Conservation (phyloP, 1,140 invertebrate species). For the Asobara japonica region DNA sequence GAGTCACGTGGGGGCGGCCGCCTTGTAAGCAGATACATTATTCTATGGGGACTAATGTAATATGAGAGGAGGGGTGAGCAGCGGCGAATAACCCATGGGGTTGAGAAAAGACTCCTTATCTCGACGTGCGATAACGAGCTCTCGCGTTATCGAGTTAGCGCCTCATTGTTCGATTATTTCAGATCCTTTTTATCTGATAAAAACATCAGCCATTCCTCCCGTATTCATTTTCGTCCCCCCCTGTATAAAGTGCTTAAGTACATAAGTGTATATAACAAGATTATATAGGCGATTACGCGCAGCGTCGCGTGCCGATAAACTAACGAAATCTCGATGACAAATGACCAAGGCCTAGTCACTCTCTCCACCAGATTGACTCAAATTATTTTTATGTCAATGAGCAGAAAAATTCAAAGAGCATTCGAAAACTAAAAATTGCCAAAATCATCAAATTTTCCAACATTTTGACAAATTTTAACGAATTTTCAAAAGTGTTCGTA, state of each 20-base stretch:
- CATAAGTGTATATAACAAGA: conserved; percentile 15
- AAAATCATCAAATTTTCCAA: too few relatives aligned
- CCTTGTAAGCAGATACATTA: conserved; percentile 60
- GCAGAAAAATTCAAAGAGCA: not conserved
- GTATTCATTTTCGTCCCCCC: not conserved
- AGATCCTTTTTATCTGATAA: conserved; percentile 49
- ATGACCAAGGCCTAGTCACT: conserved; percentile 54
- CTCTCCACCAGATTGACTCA: conserved; percentile 44
- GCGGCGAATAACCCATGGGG: conserved; percentile 24
- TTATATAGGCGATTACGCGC: conserved; percentile 28
- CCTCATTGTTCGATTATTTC: conserved; percentile 65
- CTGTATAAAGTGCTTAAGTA: conserved; percentile 10
- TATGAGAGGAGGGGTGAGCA: conserved; percentile 51
- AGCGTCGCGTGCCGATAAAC: conserved; percentile 46
- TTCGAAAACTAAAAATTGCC: too few relatives aligned
- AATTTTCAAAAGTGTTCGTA: too few relatives aligned
- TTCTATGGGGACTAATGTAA: conserved; percentile 63
- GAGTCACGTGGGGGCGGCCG: conserved; percentile 46
- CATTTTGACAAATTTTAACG: too few relatives aligned
- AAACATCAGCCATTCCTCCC: not conserved
- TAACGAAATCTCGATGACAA: conserved; percentile 59
- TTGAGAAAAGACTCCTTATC: conserved; percentile 50
- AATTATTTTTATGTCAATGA: not conserved
- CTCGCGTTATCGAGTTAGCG: conserved; percentile 65
- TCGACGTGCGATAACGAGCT: conserved; percentile 55